Evolutionary conservation across 2,888 invertebrate species (phyloP), one percentile per base, ranked within the genome.

Genomic region (Altica lythri): DNA sequence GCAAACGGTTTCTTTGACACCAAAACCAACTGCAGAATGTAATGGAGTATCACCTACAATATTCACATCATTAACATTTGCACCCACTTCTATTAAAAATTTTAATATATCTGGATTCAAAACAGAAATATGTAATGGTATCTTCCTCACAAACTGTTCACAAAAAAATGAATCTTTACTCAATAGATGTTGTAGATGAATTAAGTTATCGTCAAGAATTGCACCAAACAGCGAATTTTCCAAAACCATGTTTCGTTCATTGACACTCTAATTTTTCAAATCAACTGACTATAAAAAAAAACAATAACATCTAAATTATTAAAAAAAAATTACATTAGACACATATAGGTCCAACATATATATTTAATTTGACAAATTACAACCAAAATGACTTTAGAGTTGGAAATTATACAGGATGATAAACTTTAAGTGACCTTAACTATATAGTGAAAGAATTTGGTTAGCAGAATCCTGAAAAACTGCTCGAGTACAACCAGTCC

Each of bases 51-150:
- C 25, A 10, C 40, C 40, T 13, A 8, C 13, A 2, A 3, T 12
- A 6, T 22, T 40, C 1, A 22, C 5, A 1, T 12, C 22, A n/a
- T 40, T 25, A 2, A 40, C 10, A 40, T 40, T 22, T 22, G 40
- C 40, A 13, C 40, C 40, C 12, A 22, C 22, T 40, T 40, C 22
- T 22, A 40, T 40, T 14, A 40, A 25, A 8, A 40, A 10, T 22
- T 10, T 8, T 12, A 10, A 2, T 10, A 40, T 40, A 22, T 13
- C 10, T 9, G 40, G 40, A 40, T 40, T 40, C 12, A 40, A 3
- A 17, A 40, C 40, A 10, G 40, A 12, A 5, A 40, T 22, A 13
- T 40, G 40, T 6, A 40, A 13, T 12, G 22, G 25, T 13, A 8
- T 25, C n/a, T 22, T 10, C 2, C 5, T 40, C 10, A 12, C 19